Percentiles rank a stretch among this genome's conserved stretches.
These are phyloP conservation scores for Myotis yumanensis DNA, from an alignment of 2,113 vertebrate genomes.

Conservation along the genomic window DNA sequence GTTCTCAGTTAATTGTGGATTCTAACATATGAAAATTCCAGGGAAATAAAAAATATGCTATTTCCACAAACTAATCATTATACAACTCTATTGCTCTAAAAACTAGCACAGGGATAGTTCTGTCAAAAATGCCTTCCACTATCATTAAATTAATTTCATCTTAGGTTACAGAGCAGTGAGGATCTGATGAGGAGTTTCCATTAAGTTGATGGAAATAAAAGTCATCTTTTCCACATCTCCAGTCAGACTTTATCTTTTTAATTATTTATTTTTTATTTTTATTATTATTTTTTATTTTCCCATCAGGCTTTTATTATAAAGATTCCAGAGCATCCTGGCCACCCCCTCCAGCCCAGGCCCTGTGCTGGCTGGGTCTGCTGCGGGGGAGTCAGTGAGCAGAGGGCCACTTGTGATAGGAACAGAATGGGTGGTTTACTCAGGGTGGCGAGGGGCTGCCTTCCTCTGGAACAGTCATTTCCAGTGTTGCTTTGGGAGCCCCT, in stretches of 20 bases:
- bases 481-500: constrained; percentile 39
- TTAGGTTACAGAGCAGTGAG: not conserved
- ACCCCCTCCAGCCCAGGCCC: constrained; percentile 69
- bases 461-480: constrained; percentile 58
- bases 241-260: not conserved
- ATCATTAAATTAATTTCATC: constrained; percentile 51
- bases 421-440: not conserved
- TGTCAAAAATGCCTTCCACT: not conserved
- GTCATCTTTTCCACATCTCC: not conserved
- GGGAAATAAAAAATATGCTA: constrained; percentile 34
- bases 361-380: not conserved
- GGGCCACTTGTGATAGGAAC: not conserved
- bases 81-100: not conserved
- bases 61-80: constrained; percentile 50
- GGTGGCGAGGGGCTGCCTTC: not conserved
- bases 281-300: constrained; percentile 55
- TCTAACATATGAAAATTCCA: constrained; percentile 32
- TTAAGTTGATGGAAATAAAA: not conserved
- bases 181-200: not conserved
- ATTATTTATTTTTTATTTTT: not conserved
- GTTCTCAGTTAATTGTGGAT: constrained; percentile 15
- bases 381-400: not conserved
- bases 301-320: constrained; percentile 87
- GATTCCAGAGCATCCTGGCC: constrained; percentile 80
- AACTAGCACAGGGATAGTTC: not conserved